Base-by-base conservation (phyloP, 2,888 invertebrate genomes). In the Nowickia ferox region DNA sequence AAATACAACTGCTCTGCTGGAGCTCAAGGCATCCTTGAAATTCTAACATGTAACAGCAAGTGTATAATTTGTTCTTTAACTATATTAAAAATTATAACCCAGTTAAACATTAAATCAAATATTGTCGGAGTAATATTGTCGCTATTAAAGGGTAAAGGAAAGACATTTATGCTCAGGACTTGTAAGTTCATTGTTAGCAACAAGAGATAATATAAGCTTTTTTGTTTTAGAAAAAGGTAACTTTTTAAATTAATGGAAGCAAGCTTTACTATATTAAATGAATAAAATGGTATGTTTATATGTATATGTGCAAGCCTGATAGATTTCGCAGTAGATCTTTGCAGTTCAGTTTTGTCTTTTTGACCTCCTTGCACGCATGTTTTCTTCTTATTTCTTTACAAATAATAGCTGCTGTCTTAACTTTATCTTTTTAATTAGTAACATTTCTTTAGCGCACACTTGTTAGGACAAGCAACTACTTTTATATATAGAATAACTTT, bases 401-500 rank as follows among this genome's bases (percentile, higher is more conserved):
- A 59, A 44, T 55, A 66, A 55, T 59, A 46, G 22, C 42, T 53
- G 30, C 53, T 75, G 63, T 42, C 44, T 69, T 65, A 63, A 83
- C 51, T 71, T 57, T 65, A 22, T 46, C 22, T 72, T 84, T 76
- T 76, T 84, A 84, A 84, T 80, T 80, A 84, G 71, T 72, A 84
- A 59, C 69, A 40, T 72, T 76, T 80, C 66, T 84, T 68, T 38
- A 55, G 55, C 22, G 63, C 61, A 68, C 53, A 84, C 59, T 83
- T 77, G 42, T 69, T 63, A 63, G 44, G 53, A 53, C 57, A 76
- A 79, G 71, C 51, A 79, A 76, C 63, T 40, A 55, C 57, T 68
- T 69, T 61, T 55, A 30, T 4, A 61, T 44, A 40, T 10, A 42
- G 9, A 78, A 78, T 53, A 51, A 9, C 61, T 72, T 61, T 51